A percentile compares a stretch with the other conserved stretches of the same genome.
These are phyloP conservation scores for Anhinga anhinga DNA, from an alignment of 2,113 vertebrate species.

Conservation along the genomic window DNA sequence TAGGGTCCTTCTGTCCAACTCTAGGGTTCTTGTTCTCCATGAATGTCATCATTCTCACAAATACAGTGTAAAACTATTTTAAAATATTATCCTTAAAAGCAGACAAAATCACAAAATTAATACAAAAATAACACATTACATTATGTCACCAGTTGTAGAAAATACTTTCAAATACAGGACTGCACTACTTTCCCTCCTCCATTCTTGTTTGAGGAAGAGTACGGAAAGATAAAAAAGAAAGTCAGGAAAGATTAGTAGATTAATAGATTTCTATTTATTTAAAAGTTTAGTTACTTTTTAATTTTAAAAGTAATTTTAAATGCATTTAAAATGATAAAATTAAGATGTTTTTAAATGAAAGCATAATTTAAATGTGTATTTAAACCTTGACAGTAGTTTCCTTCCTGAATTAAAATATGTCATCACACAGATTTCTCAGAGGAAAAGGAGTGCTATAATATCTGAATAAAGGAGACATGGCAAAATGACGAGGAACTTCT, in stretches of 20 bases:
- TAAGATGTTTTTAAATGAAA: neutral
- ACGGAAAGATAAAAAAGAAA: neutral
- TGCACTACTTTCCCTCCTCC: neutral
- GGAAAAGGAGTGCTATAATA: neutral
- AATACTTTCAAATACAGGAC: neutral
- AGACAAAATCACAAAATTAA: neutral
- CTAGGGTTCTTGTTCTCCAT: neutral
- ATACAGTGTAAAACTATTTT: neutral
- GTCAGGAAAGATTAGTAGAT: neutral
- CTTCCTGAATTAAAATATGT: neutral
- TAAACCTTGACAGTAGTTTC: neutral
- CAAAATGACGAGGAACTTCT: neutral
- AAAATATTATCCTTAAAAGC: neutral
- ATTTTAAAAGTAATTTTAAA: neutral
- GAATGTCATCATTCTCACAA: neutral
- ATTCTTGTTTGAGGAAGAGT: neutral
- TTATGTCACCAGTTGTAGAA: neutral
- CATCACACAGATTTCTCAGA: neutral
- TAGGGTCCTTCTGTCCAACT: neutral
- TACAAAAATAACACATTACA: neutral
- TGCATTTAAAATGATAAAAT: neutral
- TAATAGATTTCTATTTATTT: neutral
- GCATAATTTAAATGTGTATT: neutral
- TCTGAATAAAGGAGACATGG: neutral
- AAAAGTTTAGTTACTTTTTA: neutral